Conservation (phyloP, 2,888 invertebrate species). For the Drosophila merina region DNA sequence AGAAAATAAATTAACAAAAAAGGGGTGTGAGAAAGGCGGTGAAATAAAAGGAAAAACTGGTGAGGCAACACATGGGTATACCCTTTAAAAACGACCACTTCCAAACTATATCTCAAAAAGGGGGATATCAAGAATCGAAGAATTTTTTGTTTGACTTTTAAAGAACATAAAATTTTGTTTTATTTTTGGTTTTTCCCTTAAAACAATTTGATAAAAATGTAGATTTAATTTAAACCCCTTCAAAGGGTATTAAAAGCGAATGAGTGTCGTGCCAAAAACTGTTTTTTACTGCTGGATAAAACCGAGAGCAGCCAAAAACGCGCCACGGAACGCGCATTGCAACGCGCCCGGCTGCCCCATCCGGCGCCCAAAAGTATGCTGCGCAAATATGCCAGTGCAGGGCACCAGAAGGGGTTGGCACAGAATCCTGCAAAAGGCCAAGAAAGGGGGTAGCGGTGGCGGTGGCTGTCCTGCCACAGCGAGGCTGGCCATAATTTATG, state of each 20-base stretch:
- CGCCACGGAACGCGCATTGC: constrained; percentile 33
- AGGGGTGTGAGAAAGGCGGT: constrained; percentile 26
- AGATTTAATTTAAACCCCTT: not conserved
- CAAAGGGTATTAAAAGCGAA: constrained; percentile 38
- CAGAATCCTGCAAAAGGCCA: constrained; percentile 6
- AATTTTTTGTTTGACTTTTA: no score
- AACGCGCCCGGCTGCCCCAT: constrained; percentile 22
- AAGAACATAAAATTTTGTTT: not conserved
- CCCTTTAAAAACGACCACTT: not conserved
- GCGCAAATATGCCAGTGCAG: constrained; percentile 67
- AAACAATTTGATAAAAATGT: not conserved
- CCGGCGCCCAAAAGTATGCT: constrained; percentile 66
- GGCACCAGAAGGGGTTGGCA: constrained; percentile 4
- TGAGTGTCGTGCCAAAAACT: constrained; percentile 65
- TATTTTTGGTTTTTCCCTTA: not conserved
- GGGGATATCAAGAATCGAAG: no score
- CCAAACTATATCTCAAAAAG: no score
- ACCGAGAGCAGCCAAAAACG: constrained; percentile 41
- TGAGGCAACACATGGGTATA: not conserved
- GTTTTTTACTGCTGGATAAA: constrained; percentile 69
- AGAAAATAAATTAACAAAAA: constrained; percentile 68
- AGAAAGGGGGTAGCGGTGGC: not conserved
- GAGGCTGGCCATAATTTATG: constrained; percentile 69
- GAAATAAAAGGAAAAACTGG: constrained; percentile 16
- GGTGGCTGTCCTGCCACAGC: constrained; percentile 22